phyloP scores from a whole-genome alignment of 2,888 invertebrate species.

The Erebia ligea region DNA sequence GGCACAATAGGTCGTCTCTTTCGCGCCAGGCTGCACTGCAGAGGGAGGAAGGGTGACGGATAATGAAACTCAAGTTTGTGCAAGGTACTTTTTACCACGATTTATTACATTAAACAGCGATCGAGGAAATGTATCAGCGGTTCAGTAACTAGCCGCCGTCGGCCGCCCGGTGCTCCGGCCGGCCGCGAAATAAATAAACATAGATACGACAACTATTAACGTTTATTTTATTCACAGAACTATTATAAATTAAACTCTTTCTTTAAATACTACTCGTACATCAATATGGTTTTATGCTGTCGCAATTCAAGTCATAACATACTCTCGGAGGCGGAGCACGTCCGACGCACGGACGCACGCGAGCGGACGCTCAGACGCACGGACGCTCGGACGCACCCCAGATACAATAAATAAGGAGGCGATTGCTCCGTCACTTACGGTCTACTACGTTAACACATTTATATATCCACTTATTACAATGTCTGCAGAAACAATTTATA shows the following conservation, averaged over 20 bases:
- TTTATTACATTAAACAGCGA: slow-evolving; percentile 73
- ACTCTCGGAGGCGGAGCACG: slow-evolving; percentile 51
- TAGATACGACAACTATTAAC: slow-evolving; percentile 80
- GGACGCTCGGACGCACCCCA: slow-evolving; percentile 29
- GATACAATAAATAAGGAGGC: slow-evolving; percentile 4
- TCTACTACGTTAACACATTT: slow-evolving; percentile 45
- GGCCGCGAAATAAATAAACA: slow-evolving; percentile 62
- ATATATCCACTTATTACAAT: slow-evolving; percentile 62
- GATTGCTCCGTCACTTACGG: slow-evolving; percentile 31
- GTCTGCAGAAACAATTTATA: slow-evolving; percentile 54
- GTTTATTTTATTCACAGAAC: slow-evolving; percentile 82
- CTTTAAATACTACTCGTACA: slow-evolving; percentile 74
- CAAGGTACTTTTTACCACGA: slow-evolving; percentile 68
- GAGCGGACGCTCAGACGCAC: slow-evolving; percentile 36
- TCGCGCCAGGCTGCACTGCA: background rate
- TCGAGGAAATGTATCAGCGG: slow-evolving; percentile 60
- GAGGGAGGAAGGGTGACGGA: background rate
- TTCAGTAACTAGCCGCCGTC: slow-evolving; percentile 41
- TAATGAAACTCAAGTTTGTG: slow-evolving; percentile 65
- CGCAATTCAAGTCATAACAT: slow-evolving; percentile 46
- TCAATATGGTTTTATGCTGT: slow-evolving; percentile 75
- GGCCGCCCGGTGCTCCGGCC: slow-evolving; percentile 44
- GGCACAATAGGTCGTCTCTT: too few species aligned
- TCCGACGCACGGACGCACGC: background rate
- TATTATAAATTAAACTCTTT: slow-evolving; percentile 77